Percentiles rank a stretch among this genome's conserved stretches.
Evolutionary conservation across 2,888 invertebrate species (phyloP).

Genomic region (Strigamia transsilvanica): DNA sequence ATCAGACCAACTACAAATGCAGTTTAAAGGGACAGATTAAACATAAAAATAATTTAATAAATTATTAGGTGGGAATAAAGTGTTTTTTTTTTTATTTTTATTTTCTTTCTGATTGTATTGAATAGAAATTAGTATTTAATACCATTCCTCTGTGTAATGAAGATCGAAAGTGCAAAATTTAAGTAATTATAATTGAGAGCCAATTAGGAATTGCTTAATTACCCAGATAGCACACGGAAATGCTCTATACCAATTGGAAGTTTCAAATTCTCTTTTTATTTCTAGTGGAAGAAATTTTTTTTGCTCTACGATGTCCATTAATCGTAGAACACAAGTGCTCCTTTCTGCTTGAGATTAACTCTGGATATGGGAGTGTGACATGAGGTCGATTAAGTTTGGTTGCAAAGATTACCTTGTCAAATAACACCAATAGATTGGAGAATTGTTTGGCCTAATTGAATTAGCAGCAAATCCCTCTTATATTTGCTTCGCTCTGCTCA

Average conservation of each 20-base stretch:
- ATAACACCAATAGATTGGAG: conserved; percentile 17
- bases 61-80: no score
- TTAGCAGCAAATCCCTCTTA: conserved; percentile 21
- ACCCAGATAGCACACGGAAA: not conserved
- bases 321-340: not conserved
- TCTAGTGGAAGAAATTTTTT: not conserved
- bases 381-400: conserved; percentile 27
- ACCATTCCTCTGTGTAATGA: not conserved
- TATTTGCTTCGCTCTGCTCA: not conserved
- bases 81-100: not conserved
- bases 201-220: conserved; percentile 7
- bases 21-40: not conserved
- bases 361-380: not conserved
- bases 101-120: not conserved
- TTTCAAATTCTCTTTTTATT: not conserved
- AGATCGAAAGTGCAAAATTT: not conserved
- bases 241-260: not conserved
- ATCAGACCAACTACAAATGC: not conserved
- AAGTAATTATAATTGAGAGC: not conserved
- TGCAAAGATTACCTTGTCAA: conserved; percentile 37
- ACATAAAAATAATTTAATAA: not conserved
- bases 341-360: conserved; percentile 11
- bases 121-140: not conserved
- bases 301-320: not conserved
- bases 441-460: conserved; percentile 35